These are phyloP conservation scores for Xenopus petersii DNA, from an alignment of 2,797 vertebrate genomes.

Conservation along the genomic window DNA sequence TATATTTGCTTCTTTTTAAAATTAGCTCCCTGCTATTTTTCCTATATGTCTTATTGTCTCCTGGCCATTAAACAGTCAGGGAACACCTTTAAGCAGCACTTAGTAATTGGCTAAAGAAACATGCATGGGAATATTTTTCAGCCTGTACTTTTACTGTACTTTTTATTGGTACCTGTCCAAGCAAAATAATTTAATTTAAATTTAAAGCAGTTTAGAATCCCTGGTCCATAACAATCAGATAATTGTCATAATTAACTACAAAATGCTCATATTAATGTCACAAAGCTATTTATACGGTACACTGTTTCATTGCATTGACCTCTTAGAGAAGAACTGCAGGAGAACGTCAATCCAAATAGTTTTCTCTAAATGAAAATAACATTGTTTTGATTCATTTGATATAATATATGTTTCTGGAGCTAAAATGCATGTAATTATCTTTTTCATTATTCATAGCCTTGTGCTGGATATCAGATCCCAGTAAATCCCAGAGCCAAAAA, in stretches of 20 bases:
- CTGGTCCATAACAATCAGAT: slow-evolving; percentile 16
- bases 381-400: slow-evolving; percentile 33
- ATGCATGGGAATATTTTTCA: slow-evolving; percentile 5
- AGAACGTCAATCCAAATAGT: slow-evolving; percentile 1
- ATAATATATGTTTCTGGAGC: slow-evolving; percentile 7
- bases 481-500: slow-evolving; percentile 29
- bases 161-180: slow-evolving; percentile 7
- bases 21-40: background rate
- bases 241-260: slow-evolving; percentile 35
- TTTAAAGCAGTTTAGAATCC: slow-evolving; percentile 21
- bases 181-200: slow-evolving; percentile 9
- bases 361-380: slow-evolving; percentile 33
- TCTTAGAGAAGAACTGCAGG: slow-evolving; percentile 7
- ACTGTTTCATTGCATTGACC: slow-evolving; percentile 12
- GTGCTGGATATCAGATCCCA: slow-evolving; percentile 36
- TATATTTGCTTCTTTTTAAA: background rate
- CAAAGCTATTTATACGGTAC: slow-evolving; percentile 19
- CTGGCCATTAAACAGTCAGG: background rate
- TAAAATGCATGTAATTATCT: slow-evolving; percentile 29
- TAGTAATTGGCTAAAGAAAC: background rate
- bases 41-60: background rate
- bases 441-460: slow-evolving; percentile 41
- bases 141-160: background rate
- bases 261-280: slow-evolving; percentile 19
- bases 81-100: slow-evolving; percentile 6